Evolutionary conservation across 1,140 invertebrate genomes (phyloP), one percentile per base, ranked within the genome.

Genomic region (Acromyrmex echinatior): DNA sequence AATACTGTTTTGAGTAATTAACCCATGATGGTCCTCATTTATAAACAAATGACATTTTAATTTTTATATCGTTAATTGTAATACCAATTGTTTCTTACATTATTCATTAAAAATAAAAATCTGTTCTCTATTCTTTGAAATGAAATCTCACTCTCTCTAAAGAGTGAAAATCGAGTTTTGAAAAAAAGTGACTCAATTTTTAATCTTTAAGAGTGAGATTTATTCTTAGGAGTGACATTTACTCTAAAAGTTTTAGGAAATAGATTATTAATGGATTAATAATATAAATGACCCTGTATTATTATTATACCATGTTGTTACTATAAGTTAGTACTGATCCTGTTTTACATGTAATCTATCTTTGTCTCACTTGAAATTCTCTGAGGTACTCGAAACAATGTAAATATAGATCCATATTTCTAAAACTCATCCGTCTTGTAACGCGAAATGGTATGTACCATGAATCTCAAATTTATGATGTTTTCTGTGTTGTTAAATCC

Each of bases 391-490:
- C 18, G 12, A 39, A 35, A 56, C 10, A 70, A 81, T 14, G 53
- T 16, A 25, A 35, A 56, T 62, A 12, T 45, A 45, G 39, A 45
- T 45, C 39, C 53, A 7, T 12, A 35, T 4, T 21, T 7, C 3
- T 35, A 45, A 70, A 45, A 28, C n/a, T 68, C 63, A 66, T 79
- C 18, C 21, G 28, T 80, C 62, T 53, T 35, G 45, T 51, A 68
- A 51, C 6, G 9, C 14, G 45, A 4, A 21, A 51, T 21, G 4
- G n/a, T 21, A 16, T 16, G 18, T 65, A 45, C 18, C 12, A 3
- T 51, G 49, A 56, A 56, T 56, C n/a, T 7, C n/a, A 70, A 80
- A 80, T 80, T 70, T 80, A 80, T 80, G 12, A 35, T 45, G 49
- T 71, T 35, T 80, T 28, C 49, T 21, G 49, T 60, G 63, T 21